Evolutionary conservation across 2,797 vertebrate species (phyloP).

Genomic region (Etheostoma perlongum): DNA sequence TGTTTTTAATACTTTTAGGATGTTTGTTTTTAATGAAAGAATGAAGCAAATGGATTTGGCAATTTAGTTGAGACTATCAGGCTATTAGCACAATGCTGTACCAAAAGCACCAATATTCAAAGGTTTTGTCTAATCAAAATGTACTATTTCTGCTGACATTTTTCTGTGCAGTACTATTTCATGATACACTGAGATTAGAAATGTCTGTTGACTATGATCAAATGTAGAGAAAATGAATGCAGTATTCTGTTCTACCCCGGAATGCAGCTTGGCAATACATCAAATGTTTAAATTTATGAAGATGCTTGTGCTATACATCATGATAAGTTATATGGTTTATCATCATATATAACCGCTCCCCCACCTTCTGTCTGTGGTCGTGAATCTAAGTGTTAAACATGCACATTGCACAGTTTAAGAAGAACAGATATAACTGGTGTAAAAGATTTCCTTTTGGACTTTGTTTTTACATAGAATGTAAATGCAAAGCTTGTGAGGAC

Average conservation of each 20-base stretch:
- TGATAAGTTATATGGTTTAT: conserved; percentile 46
- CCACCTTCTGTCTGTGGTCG: neutral
- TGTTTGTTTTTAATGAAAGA: conserved; percentile 13
- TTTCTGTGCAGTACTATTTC: conserved; percentile 27
- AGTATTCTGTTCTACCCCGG: conserved; percentile 14
- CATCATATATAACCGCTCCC: conserved; percentile 31
- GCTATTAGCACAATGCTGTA: neutral
- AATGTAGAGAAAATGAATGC: conserved; percentile 51
- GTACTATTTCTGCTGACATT: conserved; percentile 8
- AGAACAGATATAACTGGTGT: conserved; percentile 13
- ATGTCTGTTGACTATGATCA: conserved; percentile 52
- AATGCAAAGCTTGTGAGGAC: conserved; percentile 21
- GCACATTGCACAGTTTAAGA: neutral
- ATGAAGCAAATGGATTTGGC: neutral
- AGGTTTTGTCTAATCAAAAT: conserved; percentile 15
- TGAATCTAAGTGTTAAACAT: conserved; percentile 32
- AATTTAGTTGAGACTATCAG: conserved; percentile 1
- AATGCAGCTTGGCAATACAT: conserved; percentile 40
- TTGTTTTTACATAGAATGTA: conserved; percentile 6
- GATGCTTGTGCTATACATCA: conserved; percentile 32
- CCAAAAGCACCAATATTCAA: neutral
- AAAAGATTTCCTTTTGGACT: conserved; percentile 6
- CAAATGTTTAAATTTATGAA: conserved; percentile 47
- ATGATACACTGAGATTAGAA: conserved; percentile 42
- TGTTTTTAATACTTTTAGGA: conserved; percentile 2